Conservation (phyloP, 2,888 invertebrate genomes). For the Ptilodon capucinus region DNA sequence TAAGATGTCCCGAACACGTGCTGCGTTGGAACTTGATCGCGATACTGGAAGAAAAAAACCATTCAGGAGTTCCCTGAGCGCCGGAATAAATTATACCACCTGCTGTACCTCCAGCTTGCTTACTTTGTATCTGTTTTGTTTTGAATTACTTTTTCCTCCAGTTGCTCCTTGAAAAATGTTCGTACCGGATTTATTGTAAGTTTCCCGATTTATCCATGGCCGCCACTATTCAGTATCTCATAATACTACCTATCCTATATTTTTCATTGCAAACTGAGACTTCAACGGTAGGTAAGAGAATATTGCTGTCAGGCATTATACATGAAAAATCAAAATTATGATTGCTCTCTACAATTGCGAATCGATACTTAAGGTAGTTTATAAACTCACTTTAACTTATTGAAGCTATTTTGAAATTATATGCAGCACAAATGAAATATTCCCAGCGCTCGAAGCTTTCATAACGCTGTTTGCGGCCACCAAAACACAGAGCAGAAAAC, state of each 20-base stretch:
- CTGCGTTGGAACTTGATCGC: constrained; percentile 30
- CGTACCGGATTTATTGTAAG: too few relatives aligned
- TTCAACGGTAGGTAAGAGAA: too few relatives aligned
- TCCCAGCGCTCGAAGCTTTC: background rate
- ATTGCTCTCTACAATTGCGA: too few relatives aligned
- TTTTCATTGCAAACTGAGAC: too few relatives aligned
- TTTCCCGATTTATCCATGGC: too few relatives aligned
- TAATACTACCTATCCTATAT: too few relatives aligned
- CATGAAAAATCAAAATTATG: too few relatives aligned
- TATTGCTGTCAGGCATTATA: too few relatives aligned
- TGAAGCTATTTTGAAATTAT: background rate
- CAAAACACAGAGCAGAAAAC: constrained; percentile 5
- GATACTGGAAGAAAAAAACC: constrained; percentile 29
- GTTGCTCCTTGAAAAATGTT: too few relatives aligned
- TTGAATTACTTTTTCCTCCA: background rate
- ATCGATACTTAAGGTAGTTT: too few relatives aligned
- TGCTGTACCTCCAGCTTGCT: background rate
- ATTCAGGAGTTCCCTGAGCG: constrained; percentile 16
- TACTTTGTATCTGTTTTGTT: background rate
- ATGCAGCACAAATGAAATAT: background rate
- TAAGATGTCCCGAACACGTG: constrained; percentile 46
- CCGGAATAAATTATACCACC: constrained; percentile 24
- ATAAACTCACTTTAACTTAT: too few relatives aligned
- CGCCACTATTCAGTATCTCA: too few relatives aligned
- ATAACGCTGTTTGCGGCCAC: constrained; percentile 7